Base-by-base conservation (phyloP, 2,888 invertebrate species). In the Geophilus truncorum region DNA sequence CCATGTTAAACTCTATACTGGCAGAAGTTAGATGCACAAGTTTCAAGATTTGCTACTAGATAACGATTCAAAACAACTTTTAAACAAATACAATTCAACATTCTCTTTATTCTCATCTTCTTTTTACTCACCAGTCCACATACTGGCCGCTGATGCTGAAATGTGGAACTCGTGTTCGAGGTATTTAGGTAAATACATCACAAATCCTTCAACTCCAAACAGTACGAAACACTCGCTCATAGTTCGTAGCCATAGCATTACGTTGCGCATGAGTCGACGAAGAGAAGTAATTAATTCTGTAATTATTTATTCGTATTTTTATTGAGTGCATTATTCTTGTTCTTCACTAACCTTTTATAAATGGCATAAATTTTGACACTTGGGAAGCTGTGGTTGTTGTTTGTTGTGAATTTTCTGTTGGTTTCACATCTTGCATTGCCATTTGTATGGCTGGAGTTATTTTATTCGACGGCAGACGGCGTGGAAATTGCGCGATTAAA, bases 401-500 rank as follows among this genome's bases (percentile, higher is more conserved):
- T n/a, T n/a, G n/a, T n/a, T n/a, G n/a, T n/a, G n/a, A 9, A 23
- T 62, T 18, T n/a, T 5, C 18, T 15, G 15, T 62, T 62, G 57
- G 57, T 62, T 62, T 62, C 18, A 4, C 21, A 21, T 62, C 57
- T 62, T 62, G 4, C 23, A 62, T 1, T 10, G 18, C 57, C 57
- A 62, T 62, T 23, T 62, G 57, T 21, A 23, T 62, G 3, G 57
- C 57, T 9, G 57, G 57, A 21, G 57, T 62, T 9, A 62, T 9
- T 62, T 62, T 1, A 21, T 23, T 6, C 5, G 51, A 51, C 15
- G 83, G 83, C 1, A 84, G 81, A 23, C 82, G 77, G 36, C 81
- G 81, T 0, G 85, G 84, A 36, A 85, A 85, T 10, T 84, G 75
- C 7, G 83, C 81, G 70, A 85, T 80, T 1, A 84, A 82, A n/a